Percentiles rank a stretch among this genome's conserved stretches.
Evolutionary conservation across 1,140 invertebrate species (phyloP).

Genomic region (Aphis gossypii): DNA sequence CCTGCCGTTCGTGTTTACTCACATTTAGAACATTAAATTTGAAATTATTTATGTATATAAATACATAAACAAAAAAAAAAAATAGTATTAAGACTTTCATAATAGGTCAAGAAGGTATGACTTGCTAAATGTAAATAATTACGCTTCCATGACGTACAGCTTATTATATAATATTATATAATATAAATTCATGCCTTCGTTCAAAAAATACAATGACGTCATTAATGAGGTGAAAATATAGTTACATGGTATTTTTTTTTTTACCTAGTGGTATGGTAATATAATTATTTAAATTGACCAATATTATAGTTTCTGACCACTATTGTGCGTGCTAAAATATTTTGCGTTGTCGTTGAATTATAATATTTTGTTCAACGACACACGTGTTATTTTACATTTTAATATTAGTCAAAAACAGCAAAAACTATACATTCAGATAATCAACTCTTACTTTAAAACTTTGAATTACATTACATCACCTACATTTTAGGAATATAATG

Average conservation of each 20-base stretch:
- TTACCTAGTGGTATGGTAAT: not conserved
- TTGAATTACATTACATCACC: not conserved
- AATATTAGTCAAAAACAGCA: not conserved
- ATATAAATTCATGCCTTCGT: constrained; percentile 27
- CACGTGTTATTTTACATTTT: not conserved
- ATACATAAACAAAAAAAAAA: not conserved
- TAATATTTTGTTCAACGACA: not conserved
- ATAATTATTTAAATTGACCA: not conserved
- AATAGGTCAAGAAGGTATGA: constrained; percentile 30
- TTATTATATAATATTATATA: not conserved
- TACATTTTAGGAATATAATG: not conserved
- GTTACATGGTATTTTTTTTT: not conserved
- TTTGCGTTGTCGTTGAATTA: not conserved
- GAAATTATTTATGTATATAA: constrained; percentile 10
- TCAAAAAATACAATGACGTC: constrained; percentile 3
- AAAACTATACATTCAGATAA: not conserved
- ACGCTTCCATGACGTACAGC: not conserved
- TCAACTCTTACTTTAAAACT: not conserved
- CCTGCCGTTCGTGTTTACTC: constrained; percentile 13
- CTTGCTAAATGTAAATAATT: constrained; percentile 48
- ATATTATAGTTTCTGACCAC: not conserved
- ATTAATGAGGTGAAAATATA: constrained; percentile 4
- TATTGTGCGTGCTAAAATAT: not conserved
- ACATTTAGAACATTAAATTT: constrained; percentile 25
- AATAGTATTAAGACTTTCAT: constrained; percentile 34